These are phyloP conservation scores for Pterobdella sp. DNA, from an alignment of 2,888 invertebrate species.

Conservation along the genomic window DNA sequence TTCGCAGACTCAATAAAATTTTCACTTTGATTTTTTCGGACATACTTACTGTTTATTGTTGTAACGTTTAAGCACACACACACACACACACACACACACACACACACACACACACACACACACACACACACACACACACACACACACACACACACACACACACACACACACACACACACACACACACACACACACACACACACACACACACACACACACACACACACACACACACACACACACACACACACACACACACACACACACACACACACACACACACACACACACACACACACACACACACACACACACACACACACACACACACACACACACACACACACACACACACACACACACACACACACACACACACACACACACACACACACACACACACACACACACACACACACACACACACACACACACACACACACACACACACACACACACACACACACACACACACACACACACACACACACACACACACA, in stretches of 20 bases:
- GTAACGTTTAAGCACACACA: conserved; percentile 12
- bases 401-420: not conserved
- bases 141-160: conserved; percentile 16
- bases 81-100: conserved; percentile 18
- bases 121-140: conserved; percentile 9
- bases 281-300: conserved; percentile 19
- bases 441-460: not conserved
- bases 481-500: conserved; percentile 11
- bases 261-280: conserved; percentile 13
- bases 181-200: conserved; percentile 7
- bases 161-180: conserved; percentile 15
- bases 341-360: conserved; percentile 13
- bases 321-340: conserved; percentile 19
- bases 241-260: conserved; percentile 15
- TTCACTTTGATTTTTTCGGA: too few species aligned
- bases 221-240: conserved; percentile 12
- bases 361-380: conserved; percentile 18
- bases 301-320: conserved; percentile 13
- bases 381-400: conserved; percentile 11
- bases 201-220: conserved; percentile 17
- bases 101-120: conserved; percentile 14
- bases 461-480: conserved; percentile 10
- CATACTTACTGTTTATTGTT: too few species aligned
- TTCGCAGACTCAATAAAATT: too few species aligned
- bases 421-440: conserved; percentile 3